Evolutionary conservation across 1,140 invertebrate species (phyloP).

Genomic region (Hypothenemus hampei): DNA sequence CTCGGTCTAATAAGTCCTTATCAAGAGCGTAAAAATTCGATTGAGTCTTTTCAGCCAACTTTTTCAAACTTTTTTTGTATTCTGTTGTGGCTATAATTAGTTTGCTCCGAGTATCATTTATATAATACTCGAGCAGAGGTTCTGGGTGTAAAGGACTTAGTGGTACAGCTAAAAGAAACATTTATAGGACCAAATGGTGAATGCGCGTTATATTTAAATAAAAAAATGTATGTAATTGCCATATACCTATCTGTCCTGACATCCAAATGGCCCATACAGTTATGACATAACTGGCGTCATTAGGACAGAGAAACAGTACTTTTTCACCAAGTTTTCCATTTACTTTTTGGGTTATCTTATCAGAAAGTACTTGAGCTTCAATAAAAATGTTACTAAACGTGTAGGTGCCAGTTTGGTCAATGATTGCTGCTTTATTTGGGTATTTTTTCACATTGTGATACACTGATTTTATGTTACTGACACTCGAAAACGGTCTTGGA

Average conservation of each 20-base stretch:
- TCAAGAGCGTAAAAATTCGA: too few species aligned
- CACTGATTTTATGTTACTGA: too few species aligned
- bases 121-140: constrained; percentile 70
- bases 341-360: constrained; percentile 50
- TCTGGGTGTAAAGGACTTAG: constrained; percentile 59
- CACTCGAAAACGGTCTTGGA: too few species aligned
- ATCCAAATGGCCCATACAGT: constrained; percentile 85
- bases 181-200: neutral
- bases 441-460: constrained; percentile 61
- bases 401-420: constrained; percentile 59
- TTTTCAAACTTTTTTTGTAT: too few species aligned
- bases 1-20: too few species aligned
- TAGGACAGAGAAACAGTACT: constrained; percentile 73
- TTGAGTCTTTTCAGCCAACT: too few species aligned
- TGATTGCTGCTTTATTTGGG: constrained; percentile 57
- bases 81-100: too few species aligned
- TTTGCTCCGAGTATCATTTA: constrained; percentile 64
- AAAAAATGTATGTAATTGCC: too few species aligned
- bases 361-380: constrained; percentile 51
- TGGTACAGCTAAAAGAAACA: constrained; percentile 59
- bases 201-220: too few species aligned
- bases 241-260: constrained; percentile 70
- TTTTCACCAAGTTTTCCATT: constrained; percentile 57
- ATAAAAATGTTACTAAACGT: constrained; percentile 60
- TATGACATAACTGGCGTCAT: constrained; percentile 73